Evolutionary conservation across 2,797 vertebrate species (phyloP).

Genomic region (Fringilla coelebs): DNA sequence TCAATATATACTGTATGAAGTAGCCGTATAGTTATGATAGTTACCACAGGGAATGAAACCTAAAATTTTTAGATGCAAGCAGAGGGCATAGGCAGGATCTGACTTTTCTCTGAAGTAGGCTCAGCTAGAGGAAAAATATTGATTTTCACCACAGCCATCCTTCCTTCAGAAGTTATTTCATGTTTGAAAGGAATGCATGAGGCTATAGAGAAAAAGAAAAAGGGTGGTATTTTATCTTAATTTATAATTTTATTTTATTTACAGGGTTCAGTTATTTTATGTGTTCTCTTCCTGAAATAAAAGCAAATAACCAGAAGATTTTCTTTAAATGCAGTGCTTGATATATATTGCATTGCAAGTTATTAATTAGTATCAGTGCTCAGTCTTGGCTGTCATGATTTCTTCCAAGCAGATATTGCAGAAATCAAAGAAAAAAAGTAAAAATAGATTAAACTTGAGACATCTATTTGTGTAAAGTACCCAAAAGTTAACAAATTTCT

Average conservation of each 20-base stretch:
- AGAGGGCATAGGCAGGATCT: constrained; percentile 47
- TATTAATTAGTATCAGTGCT: background rate
- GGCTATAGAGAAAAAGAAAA: constrained; percentile 51
- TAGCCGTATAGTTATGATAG: constrained; percentile 63
- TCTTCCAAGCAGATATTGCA: background rate
- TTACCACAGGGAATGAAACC: constrained; percentile 53
- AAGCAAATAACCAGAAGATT: background rate
- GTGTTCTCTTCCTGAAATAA: background rate
- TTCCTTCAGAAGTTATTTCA: constrained; percentile 69
- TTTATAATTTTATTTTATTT: constrained; percentile 52
- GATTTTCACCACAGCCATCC: constrained; percentile 66
- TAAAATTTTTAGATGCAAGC: constrained; percentile 59
- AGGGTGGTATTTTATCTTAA: constrained; percentile 48
- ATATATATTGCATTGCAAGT: background rate
- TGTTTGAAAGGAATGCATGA: constrained; percentile 63
- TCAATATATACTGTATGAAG: constrained; percentile 68
- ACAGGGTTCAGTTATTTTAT: background rate
- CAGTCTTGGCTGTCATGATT: background rate
- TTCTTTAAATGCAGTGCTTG: background rate
- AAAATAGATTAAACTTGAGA: background rate
- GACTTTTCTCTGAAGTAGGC: constrained; percentile 64
- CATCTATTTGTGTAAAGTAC: background rate
- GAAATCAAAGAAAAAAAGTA: background rate
- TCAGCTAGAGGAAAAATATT: constrained; percentile 65
- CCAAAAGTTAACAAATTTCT: background rate